Conservation (phyloP, 2,113 vertebrate genomes). For the Vulpes lagopus region DNA sequence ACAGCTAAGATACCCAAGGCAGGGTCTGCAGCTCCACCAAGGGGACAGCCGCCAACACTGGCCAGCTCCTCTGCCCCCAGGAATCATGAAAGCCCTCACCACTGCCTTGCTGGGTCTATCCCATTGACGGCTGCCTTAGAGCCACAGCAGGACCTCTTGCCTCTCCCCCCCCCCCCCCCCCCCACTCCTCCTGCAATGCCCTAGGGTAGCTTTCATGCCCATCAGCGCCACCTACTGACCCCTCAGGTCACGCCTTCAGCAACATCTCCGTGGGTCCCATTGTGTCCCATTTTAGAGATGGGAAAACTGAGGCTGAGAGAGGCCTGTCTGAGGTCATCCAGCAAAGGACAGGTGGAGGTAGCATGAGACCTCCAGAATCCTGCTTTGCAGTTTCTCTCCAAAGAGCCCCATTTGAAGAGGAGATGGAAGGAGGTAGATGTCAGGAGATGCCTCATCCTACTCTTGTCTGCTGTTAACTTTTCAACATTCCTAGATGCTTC, state of each 20-base stretch:
- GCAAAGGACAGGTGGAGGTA: not conserved
- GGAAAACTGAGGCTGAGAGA: not conserved
- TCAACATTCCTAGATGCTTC: no score
- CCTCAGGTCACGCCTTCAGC: not conserved
- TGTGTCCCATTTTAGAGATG: not conserved
- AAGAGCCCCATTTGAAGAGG: not conserved
- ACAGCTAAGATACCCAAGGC: not conserved
- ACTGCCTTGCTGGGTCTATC: not conserved
- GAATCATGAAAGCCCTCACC: not conserved
- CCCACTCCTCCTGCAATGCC: not conserved
- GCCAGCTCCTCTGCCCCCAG: not conserved
- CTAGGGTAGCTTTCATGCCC: not conserved
- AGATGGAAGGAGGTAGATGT: fast-evolving
- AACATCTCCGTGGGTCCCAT: not conserved
- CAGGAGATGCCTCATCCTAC: fast-evolving
- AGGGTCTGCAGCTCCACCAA: not conserved
- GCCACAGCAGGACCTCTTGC: not conserved
- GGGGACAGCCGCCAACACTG: no score
- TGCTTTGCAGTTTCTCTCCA: not conserved
- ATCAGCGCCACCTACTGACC: slow-evolving; percentile 30
- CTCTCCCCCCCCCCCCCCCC: fast-evolving
- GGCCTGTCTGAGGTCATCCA: not conserved
- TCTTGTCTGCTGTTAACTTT: not conserved
- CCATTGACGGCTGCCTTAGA: not conserved
- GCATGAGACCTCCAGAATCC: not conserved